Conservation (phyloP, 1,140 invertebrate species). For the Lethocerus indicus region DNA sequence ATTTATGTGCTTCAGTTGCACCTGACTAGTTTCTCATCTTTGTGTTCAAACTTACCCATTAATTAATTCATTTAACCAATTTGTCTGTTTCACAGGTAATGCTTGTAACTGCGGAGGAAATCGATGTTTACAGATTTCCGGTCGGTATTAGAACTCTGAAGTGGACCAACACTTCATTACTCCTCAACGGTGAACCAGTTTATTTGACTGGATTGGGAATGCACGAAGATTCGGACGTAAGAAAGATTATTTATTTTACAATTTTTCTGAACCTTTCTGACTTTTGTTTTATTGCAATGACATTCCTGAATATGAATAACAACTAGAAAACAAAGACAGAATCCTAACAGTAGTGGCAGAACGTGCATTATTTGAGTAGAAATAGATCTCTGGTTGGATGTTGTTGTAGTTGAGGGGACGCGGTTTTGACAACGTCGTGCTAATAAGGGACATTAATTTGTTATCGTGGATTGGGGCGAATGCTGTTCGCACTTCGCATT, state of each 20-base stretch:
- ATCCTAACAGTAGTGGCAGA: neutral
- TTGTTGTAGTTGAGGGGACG: slow-evolving; percentile 33
- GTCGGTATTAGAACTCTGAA: slow-evolving; percentile 39
- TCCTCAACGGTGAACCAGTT: slow-evolving; percentile 36
- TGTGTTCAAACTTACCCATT: too few species aligned
- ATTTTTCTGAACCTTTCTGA: too few species aligned
- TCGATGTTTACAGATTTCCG: slow-evolving; percentile 29
- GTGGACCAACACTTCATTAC: slow-evolving; percentile 25
- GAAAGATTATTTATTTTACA: slow-evolving; percentile 1
- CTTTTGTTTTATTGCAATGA: neutral
- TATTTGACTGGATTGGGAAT: slow-evolving; percentile 46
- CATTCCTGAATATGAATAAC: neutral
- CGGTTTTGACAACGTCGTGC: slow-evolving; percentile 35
- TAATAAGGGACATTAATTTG: slow-evolving; percentile 43
- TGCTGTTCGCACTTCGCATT: slow-evolving; percentile 51
- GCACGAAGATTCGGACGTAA: slow-evolving; percentile 46
- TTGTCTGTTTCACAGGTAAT: too few species aligned
- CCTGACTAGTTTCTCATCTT: too few species aligned
- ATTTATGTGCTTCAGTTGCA: too few species aligned
- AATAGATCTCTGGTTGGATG: neutral
- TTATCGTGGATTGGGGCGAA: slow-evolving; percentile 48
- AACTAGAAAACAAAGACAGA: neutral
- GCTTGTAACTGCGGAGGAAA: too few species aligned
- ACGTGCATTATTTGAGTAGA: too few species aligned
- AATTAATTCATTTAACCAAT: too few species aligned